Evolutionary conservation across 2,888 invertebrate genomes (phyloP).

Genomic region (Ecdyonurus torrentis): DNA sequence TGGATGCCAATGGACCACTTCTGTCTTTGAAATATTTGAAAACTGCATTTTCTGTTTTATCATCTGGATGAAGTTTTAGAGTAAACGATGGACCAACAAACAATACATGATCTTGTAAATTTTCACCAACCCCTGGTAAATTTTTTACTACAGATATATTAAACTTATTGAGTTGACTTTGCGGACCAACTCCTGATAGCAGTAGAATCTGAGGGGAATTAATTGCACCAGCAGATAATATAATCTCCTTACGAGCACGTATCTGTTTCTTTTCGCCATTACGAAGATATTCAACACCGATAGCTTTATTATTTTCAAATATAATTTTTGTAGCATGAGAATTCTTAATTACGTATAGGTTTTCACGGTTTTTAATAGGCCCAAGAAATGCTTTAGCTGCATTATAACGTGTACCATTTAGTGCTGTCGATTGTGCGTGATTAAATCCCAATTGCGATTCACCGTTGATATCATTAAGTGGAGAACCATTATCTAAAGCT

Average conservation of each 20-base stretch:
- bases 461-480: neutral
- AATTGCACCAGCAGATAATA: conserved; percentile 35
- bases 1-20: neutral
- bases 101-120: conserved; percentile 7
- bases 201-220: conserved; percentile 38
- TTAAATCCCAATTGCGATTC: neutral
- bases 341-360: conserved; percentile 41
- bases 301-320: conserved; percentile 18
- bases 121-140: conserved; percentile 5
- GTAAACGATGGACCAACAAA: neutral
- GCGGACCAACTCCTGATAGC: conserved; percentile 32
- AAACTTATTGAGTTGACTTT: conserved; percentile 18
- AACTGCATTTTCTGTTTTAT: neutral
- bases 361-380: conserved; percentile 34
- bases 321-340: neutral
- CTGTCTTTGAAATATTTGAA: neutral
- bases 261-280: conserved; percentile 19
- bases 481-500: neutral
- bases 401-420: conserved; percentile 23
- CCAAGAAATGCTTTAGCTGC: conserved; percentile 46
- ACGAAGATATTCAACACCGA: conserved; percentile 21
- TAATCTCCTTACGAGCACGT: conserved; percentile 28
- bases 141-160: conserved; percentile 9
- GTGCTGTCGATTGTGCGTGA: neutral
- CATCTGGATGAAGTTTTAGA: neutral